phyloP scores from a whole-genome alignment of 2,888 invertebrate genomes.

The Petrolisthes manimaculis region DNA sequence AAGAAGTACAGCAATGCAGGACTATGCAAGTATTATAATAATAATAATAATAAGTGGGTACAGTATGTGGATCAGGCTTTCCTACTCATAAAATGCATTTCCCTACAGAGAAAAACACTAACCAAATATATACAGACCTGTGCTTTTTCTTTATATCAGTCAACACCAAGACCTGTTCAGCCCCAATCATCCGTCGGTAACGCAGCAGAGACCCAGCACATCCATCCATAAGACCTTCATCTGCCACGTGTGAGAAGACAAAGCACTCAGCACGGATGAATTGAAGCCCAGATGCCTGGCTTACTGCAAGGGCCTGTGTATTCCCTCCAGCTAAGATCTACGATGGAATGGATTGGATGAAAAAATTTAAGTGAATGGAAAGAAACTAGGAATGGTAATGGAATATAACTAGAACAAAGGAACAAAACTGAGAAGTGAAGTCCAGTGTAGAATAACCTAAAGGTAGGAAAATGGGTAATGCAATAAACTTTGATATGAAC shows the following conservation, averaged over 20 bases:
- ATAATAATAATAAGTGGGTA: no score
- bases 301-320: conserved; percentile 81
- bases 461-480: no score
- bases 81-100: not conserved
- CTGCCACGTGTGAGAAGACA: conserved; percentile 83
- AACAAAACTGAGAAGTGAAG: no score
- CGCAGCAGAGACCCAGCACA: conserved; percentile 81
- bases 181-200: conserved; percentile 78
- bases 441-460: no score
- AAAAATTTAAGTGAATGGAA: no score
- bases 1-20: no score
- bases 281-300: conserved; percentile 78
- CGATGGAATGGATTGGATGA: no score
- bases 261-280: conserved; percentile 85
- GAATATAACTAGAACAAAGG: no score
- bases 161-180: conserved; percentile 78
- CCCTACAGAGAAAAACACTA: not conserved
- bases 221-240: conserved; percentile 83
- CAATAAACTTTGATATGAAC: no score
- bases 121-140: conserved; percentile 71
- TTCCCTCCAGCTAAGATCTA: conserved; percentile 83
- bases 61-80: not conserved
- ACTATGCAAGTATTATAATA: no score
- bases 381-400: no score
- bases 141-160: conserved; percentile 91